These are phyloP conservation scores for Netelia melanura DNA, from an alignment of 2,888 invertebrate species.

Conservation along the genomic window DNA sequence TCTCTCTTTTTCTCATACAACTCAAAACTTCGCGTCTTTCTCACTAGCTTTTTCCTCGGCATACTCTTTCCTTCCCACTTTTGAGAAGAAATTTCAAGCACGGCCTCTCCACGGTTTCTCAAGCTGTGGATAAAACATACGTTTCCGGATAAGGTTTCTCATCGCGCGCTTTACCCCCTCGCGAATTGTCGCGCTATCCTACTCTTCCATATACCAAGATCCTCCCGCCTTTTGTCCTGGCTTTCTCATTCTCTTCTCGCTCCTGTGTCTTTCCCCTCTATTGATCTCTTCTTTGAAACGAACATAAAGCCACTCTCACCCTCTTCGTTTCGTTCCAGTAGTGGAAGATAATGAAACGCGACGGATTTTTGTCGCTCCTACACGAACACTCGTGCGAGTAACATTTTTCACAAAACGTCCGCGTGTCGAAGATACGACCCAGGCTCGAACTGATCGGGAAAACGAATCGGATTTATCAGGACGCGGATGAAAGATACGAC, in stretches of 20 bases:
- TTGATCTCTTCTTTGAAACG: constrained; percentile 26
- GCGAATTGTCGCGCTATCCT: constrained; percentile 18
- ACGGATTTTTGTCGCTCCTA: constrained; percentile 33
- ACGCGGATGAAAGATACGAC: not conserved
- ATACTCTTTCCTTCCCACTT: not conserved
- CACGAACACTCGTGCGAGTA: not conserved
- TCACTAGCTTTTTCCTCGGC: not conserved
- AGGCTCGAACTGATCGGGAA: not conserved
- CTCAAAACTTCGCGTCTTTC: not conserved
- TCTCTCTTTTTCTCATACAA: constrained; percentile 9
- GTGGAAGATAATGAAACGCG: constrained; percentile 49
- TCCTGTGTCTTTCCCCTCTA: constrained; percentile 2
- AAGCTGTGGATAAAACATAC: not conserved
- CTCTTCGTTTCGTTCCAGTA: constrained; percentile 37
- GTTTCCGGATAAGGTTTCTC: constrained; percentile 11
- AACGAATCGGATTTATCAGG: not conserved
- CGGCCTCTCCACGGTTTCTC: not conserved
- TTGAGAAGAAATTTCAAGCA: not conserved
- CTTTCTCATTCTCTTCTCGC: constrained; percentile 27
- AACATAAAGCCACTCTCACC: constrained; percentile 16
- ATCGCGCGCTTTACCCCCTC: constrained; percentile 32
- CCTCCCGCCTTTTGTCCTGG: constrained; percentile 34
- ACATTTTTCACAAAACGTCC: not conserved
- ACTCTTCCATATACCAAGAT: constrained; percentile 22
- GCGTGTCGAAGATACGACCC: not conserved